Conservation (phyloP, 2,797 vertebrate species). For the Halcyon badia region DNA sequence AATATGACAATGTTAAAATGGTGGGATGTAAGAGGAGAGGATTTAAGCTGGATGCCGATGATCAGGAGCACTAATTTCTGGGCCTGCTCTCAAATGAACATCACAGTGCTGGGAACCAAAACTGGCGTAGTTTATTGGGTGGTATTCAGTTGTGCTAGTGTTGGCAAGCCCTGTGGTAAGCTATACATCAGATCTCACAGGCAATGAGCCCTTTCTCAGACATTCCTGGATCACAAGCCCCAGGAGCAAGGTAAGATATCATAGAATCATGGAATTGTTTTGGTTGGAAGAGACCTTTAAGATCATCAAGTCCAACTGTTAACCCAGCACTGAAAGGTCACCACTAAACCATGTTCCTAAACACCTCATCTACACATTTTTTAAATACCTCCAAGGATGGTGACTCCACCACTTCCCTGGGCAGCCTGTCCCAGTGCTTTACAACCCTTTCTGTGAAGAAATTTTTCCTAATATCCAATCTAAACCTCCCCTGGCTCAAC, state of each 20-base stretch:
- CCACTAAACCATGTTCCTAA: too few relatives aligned
- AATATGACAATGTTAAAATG: not conserved
- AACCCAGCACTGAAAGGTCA: too few relatives aligned
- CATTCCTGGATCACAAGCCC: not conserved
- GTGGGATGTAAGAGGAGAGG: not conserved
- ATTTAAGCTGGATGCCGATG: not conserved
- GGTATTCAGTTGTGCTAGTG: not conserved
- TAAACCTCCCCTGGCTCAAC: not conserved
- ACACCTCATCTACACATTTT: too few relatives aligned
- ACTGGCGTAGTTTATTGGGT: rapidly evolving
- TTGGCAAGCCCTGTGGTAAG: not conserved
- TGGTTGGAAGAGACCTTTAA: too few relatives aligned
- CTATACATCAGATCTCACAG: not conserved
- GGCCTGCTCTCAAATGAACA: not conserved
- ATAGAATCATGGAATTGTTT: too few relatives aligned
- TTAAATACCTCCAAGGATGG: too few relatives aligned
- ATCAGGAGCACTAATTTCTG: not conserved
- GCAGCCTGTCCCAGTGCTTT: too few relatives aligned
- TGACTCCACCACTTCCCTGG: too few relatives aligned
- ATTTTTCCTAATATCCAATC: not conserved
- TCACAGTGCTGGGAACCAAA: not conserved
- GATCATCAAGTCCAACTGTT: too few relatives aligned
- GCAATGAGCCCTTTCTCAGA: not conserved
- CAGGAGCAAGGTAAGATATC: not conserved
- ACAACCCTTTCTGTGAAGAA: not conserved